These are phyloP conservation scores for Nothoprocta pentlandii DNA, from an alignment of 2,113 vertebrate species.

Conservation along the genomic window DNA sequence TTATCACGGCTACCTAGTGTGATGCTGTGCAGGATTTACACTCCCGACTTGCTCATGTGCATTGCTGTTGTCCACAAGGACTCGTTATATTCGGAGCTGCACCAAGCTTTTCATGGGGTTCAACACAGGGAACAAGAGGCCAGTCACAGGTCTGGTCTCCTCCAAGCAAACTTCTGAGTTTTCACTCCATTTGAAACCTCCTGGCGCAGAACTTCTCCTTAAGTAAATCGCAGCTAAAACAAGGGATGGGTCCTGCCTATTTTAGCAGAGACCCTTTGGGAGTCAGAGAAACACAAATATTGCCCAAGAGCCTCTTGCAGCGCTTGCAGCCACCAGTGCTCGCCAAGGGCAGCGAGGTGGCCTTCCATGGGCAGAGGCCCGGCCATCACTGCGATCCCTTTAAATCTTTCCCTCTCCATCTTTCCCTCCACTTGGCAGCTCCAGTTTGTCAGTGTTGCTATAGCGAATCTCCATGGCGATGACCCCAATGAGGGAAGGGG, in stretches of 20 bases:
- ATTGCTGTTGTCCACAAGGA: not conserved
- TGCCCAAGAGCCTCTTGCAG: not conserved
- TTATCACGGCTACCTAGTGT: not conserved
- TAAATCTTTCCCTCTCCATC: conserved; percentile 63
- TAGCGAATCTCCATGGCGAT: conserved; percentile 72
- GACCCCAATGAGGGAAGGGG: conserved; percentile 52
- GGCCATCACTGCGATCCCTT: conserved; percentile 38
- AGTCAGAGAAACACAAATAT: not conserved
- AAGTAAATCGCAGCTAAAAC: not conserved
- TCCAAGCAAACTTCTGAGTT: not conserved
- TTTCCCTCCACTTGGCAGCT: conserved; percentile 64
- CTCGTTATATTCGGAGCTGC: not conserved
- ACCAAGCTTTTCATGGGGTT: not conserved
- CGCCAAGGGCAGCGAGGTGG: not conserved
- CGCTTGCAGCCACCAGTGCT: not conserved
- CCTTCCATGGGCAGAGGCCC: not conserved
- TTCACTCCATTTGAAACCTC: not conserved
- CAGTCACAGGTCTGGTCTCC: not conserved
- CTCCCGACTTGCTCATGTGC: not conserved
- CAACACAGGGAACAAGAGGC: not conserved
- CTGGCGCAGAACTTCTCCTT: not conserved
- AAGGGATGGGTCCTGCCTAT: not conserved
- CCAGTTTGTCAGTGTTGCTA: conserved; percentile 63
- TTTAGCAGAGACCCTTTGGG: not conserved
- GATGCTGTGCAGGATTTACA: not conserved